Conservation (phyloP, 2,888 invertebrate species). For the Meandrusa payeni region DNA sequence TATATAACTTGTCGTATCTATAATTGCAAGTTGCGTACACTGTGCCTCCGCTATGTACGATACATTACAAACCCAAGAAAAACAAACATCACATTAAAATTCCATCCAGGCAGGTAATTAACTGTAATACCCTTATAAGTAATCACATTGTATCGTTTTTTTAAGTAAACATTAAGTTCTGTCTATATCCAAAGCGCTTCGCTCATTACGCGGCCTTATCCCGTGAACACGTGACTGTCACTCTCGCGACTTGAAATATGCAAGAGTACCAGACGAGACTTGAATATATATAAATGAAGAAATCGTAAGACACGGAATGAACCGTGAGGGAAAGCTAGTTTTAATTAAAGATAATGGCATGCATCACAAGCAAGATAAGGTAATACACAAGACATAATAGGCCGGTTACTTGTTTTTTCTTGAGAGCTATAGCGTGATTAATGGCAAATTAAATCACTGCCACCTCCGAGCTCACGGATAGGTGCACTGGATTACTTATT, state of each 20-base stretch:
- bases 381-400: conserved; percentile 16
- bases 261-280: neutral
- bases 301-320: neutral
- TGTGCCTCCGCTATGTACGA: too few species aligned
- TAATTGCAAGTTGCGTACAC: conserved; percentile 3
- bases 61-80: conserved; percentile 1
- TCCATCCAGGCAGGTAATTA: conserved; percentile 6
- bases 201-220: neutral
- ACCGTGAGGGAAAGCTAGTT: conserved; percentile 1
- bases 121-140: conserved; percentile 8
- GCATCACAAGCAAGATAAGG: conserved; percentile 19
- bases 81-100: conserved; percentile 10
- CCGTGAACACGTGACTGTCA: neutral
- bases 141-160: conserved; percentile 3
- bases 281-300: conserved; percentile 4
- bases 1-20: too few species aligned
- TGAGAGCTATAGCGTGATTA: conserved; percentile 14
- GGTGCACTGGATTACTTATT: conserved; percentile 13
- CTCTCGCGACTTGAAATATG: conserved; percentile 1
- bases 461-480: conserved; percentile 12
- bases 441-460: conserved; percentile 21
- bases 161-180: conserved; percentile 1
- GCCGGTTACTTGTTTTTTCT: conserved; percentile 14
- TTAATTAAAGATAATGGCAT: conserved; percentile 19
- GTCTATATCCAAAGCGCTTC: neutral